Percentiles rank a stretch among this genome's conserved stretches.
phyloP scores from a whole-genome alignment of 2,113 vertebrate species.

The Pipra filicauda region DNA sequence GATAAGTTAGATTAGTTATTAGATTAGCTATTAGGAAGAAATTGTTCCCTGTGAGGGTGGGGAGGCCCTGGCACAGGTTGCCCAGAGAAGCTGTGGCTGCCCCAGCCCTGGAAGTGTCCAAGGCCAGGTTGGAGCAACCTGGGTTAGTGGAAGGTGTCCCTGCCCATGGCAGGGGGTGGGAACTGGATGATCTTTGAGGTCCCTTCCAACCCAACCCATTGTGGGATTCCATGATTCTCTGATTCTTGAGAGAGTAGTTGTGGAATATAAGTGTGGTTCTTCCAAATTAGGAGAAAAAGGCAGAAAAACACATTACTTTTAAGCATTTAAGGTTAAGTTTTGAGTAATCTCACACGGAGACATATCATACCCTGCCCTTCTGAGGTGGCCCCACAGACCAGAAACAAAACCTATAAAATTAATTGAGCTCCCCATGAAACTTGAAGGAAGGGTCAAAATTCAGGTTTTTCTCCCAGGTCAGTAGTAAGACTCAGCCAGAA shows the following conservation, averaged over 20 bases:
- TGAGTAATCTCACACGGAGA: background rate
- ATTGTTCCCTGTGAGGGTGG: background rate
- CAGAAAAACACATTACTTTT: background rate
- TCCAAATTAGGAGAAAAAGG: background rate
- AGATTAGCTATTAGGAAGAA: background rate
- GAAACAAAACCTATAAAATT: background rate
- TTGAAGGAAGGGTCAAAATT: background rate
- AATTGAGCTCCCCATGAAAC: background rate
- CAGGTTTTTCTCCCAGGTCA: background rate
- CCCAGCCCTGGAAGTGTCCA: background rate
- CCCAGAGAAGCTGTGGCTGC: background rate
- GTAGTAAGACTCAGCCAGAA: background rate
- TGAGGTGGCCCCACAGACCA: background rate
- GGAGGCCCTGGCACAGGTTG: background rate
- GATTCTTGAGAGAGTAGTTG: background rate
- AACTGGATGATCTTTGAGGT: rapidly evolving
- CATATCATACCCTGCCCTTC: background rate
- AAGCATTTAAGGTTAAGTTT: background rate
- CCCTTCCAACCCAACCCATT: background rate
- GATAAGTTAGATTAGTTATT: background rate
- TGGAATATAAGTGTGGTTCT: background rate
- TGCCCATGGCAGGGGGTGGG: background rate
- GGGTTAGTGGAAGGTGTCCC: background rate
- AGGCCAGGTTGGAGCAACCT: background rate
- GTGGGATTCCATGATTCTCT: background rate